Evolutionary conservation across 2,888 invertebrate genomes (phyloP), one percentile per base, ranked within the genome.

Genomic region (Unio pictorum): DNA sequence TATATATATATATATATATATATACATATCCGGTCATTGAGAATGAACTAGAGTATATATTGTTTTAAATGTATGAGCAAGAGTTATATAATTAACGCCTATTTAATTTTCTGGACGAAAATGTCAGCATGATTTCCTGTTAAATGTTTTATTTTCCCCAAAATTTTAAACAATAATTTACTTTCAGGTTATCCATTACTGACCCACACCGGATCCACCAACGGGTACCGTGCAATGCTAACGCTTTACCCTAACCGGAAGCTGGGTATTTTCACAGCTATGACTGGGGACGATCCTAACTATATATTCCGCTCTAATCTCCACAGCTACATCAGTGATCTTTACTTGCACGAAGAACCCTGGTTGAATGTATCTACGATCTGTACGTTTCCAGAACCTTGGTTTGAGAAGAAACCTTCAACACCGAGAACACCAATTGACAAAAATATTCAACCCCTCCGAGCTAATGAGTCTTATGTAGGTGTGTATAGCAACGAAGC

Each of bases 381-480:
- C 15, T 89, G 89, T 68, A 74, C 81, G 6, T 88, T 86, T 79
- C 88, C 88, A 7, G 79, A 82, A 60, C 84, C 83, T 8, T 83
- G 81, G 81, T 28, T 62, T 5, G 64, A 61, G 8, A 61, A 69
- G 34, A 64, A 30, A 54, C 26, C 66, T 15, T 66, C 30, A 17
- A 45, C 54, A 8, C 17, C 60, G 7, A 54, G 61, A 11, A 20
- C 68, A n/a, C 45, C 28, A 17, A 68, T 71, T 4, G 30, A 69
- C 28, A 74, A 68, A 59, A 67, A 70, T 58, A n/a, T 66, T 17
- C 54, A 26, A 3, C 65, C 76, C 15, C 26, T 56, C 26, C 66
- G 75, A 55, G 62, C 69, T 2, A 56, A 70, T 23, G 57, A 61
- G 11, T 54, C 66, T 1, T 84, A 81, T 59, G 65, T 64, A 1